Evolutionary conservation across 2,797 vertebrate genomes (phyloP), one percentile per base, ranked within the genome.

Genomic region (Ctenochaetus hawaiiensis): DNA sequence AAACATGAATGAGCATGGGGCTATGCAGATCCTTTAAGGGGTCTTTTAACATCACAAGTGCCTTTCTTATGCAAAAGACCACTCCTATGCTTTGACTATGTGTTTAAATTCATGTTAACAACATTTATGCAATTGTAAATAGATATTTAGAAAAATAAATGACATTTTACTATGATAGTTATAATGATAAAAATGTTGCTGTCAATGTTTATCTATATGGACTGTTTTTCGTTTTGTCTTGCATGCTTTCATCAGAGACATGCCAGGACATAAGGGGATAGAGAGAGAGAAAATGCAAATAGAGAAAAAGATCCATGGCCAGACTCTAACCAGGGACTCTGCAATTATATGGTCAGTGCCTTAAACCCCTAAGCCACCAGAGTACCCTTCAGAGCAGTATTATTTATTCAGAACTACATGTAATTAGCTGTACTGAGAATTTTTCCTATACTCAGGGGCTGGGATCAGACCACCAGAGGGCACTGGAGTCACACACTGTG

Each of bases 391-490:
- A 44, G 51, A 34, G 57, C 5, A 22, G 1, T 0, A 34, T 23
- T 34, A 52, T 39, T 44, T 4, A 30, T 39, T 44, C 12, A 39
- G 41, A 69, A 39, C 68, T 22, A 43, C 8, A 18, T 16, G 4
- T 2, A 44, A 30, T 11, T 17, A 44, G 2, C 57, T 45, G 20
- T 26, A 22, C n/a, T 1, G 20, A 34, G 47, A 59, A 30, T 17
- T 43, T 20, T 6, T 44, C 20, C 10, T 54, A 6, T 13, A 0
- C 58, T 64, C 8, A 14, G 12, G 60, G 66, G 30, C 43, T 61
- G 22, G 56, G 12, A 53, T 12, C 14, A 13, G 8, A 75, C 88
- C 92, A 91, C 84, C 67, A 95, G 95, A 91, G 92, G 93, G 92
- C 93, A 92, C 82, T 93, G 67, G 78, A 80, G 83, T 87, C 79